Evolutionary conservation across 2,888 invertebrate species (phyloP), one percentile per base, ranked within the genome.

Genomic region (Drosophila paracracens): DNA sequence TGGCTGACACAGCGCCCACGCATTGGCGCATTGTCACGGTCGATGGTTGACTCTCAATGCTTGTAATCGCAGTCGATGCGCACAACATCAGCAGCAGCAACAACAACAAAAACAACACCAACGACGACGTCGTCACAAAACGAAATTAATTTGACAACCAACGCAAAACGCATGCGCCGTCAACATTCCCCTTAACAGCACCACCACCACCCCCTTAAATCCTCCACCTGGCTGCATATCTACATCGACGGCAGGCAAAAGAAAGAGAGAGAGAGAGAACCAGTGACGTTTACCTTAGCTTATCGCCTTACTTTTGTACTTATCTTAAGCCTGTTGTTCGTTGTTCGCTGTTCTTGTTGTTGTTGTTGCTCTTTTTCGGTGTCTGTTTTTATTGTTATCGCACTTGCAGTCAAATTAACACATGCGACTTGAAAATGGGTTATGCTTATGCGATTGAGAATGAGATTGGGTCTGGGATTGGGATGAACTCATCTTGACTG

Each of bases 61-160:
- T 31, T 59, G 73, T 65, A 77, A 62, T 67, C 82, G 53, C 65
- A 69, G 72, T 58, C 68, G 50, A 31, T 53, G 73, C 46, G 21
- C 43, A 11, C 58, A 16, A 33, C 62, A 40, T 38, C 60, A 36
- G 7, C 54, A 16, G 27, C 59, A 38, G 43, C 60, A 36, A 10
- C 54, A 16, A 31, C 59, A 38, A 50, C 60, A 46, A 54, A 27
- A 36, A 57, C 65, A 27, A 50, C 48, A 2, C 56, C 67, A 3
- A 63, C 56, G n/a, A 57, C 82, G 80, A 79, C 83, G 65, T 74
- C 84, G 76, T 79, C 84, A 76, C 76, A 82, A 81, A 83, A 81
- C 72, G 74, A 87, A 87, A 87, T 90, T 89, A 90, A 87, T 87
- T 87, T 87, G 86, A 89, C 86, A 87, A 77, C 90, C 90, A 88